Conservation (phyloP, 2,113 vertebrate genomes). For the Bujurquina vittata region DNA sequence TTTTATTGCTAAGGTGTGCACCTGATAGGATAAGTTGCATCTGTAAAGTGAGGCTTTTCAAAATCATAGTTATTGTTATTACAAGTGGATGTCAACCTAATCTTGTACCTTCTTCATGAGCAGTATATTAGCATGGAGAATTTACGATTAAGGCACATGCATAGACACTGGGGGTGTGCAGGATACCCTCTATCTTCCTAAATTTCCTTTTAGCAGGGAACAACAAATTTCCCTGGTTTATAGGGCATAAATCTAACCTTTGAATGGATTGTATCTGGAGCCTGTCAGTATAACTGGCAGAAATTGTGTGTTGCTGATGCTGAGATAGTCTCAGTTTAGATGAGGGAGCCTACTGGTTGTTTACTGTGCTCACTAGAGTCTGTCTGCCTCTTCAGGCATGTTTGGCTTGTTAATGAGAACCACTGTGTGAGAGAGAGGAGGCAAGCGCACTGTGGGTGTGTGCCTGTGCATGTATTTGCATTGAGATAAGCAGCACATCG, state of each 20-base stretch:
- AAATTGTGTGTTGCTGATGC: conserved; percentile 48
- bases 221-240: conserved; percentile 1
- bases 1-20: conserved; percentile 2
- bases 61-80: neutral
- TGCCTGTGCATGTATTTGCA: conserved; percentile 68
- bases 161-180: too few relatives aligned
- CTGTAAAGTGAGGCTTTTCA: neutral
- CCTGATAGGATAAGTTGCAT: neutral
- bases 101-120: neutral
- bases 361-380: conserved; percentile 76
- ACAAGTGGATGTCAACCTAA: neutral
- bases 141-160: neutral
- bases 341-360: conserved; percentile 72
- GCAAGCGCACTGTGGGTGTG: conserved; percentile 52
- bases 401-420: conserved; percentile 80
- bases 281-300: conserved; percentile 39
- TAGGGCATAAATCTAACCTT: neutral
- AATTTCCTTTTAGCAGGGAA: neutral
- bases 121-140: neutral
- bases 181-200: neutral
- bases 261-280: conserved; percentile 22
- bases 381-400: conserved; percentile 79
- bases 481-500: conserved; percentile 53
- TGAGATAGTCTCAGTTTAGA: conserved; percentile 65
- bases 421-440: conserved; percentile 69